A percentile compares a stretch with the other conserved stretches of the same genome.
These are phyloP conservation scores for Cariama cristata DNA, from an alignment of 2,113 vertebrate genomes.

Conservation along the genomic window DNA sequence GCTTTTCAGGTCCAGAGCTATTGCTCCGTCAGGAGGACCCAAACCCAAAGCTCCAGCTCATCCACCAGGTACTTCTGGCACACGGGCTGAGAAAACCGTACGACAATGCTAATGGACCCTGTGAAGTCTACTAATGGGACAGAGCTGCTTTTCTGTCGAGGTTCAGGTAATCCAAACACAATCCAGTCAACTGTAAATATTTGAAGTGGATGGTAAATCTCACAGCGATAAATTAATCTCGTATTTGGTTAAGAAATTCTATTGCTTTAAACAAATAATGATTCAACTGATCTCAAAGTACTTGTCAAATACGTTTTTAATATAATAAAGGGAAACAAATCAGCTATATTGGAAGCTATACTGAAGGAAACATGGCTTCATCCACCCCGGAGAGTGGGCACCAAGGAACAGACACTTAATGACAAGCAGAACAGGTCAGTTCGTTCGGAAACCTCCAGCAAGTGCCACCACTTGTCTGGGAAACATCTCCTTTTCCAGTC, in stretches of 20 bases:
- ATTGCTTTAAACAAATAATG: not conserved
- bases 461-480: not conserved
- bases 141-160: not conserved
- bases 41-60: too few species aligned
- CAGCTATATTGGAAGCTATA: not conserved
- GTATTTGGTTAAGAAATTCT: not conserved
- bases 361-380: not conserved
- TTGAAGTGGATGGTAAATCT: not conserved
- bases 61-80: not conserved
- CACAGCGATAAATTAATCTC: not conserved
- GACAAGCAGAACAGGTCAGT: not conserved
- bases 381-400: not conserved
- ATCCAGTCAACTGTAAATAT: not conserved
- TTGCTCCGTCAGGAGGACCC: too few species aligned
- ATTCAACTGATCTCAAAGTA: not conserved
- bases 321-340: not conserved
- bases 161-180: not conserved
- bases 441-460: not conserved
- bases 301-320: not conserved
- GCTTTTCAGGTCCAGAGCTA: not conserved
- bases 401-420: not conserved
- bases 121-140: not conserved
- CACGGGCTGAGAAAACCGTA: accelerated
- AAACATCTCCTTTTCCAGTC: not conserved
- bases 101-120: accelerated